Base-by-base conservation (phyloP, 2,797 vertebrate species). In the Cheirogaleus major region DNA sequence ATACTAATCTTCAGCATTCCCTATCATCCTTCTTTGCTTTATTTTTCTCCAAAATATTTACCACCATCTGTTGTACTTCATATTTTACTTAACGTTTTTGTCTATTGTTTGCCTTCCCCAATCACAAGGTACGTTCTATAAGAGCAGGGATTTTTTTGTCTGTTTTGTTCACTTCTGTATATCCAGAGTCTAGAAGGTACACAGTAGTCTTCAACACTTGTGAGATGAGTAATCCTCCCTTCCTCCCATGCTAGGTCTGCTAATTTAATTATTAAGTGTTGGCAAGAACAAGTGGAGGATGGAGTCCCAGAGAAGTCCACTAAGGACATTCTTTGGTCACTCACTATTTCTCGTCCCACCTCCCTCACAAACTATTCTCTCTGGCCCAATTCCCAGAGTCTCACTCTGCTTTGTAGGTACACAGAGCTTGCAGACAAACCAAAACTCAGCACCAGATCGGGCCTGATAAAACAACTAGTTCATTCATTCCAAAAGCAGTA, bases 31-130 rank as follows among this genome's bases (percentile, higher is more conserved):
- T 41, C 45, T 65, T 82, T 70, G 45, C 50, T 91, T 65, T 59
- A 70, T 50, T 89, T 76, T 94, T 91, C 59, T 94, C 48, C 80
- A 81, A 57, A 69, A 76, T 45, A 93, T 73, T 65, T 87, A 79
- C 4, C 38, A 83, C 22, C 35, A 91, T 70, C 35, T 84, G 52
- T 38, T 88, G 80, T 43, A 30, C 30, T 30, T 61, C 84, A n/a
- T 22, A 41, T 75, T 73, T 93, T 27, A 72, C 45, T 78, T 82
- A 78, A 0, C 83, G 43, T 22, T 70, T 96, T 65, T 82, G 70
- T 59, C n/a, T 89, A 43, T 35, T 84, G 55, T 48, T 32, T 91
- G 61, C 23, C n/a, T 85, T 89, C 48, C 43, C 41, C 52, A 23
- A 63, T 73, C 76, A 90, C 73, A 83, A 67, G 3, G 17, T 8